A percentile compares a stretch with the other conserved stretches of the same genome.
These are phyloP conservation scores for Patella ulyssiponensis DNA, from an alignment of 2,888 invertebrate species.

Conservation along the genomic window DNA sequence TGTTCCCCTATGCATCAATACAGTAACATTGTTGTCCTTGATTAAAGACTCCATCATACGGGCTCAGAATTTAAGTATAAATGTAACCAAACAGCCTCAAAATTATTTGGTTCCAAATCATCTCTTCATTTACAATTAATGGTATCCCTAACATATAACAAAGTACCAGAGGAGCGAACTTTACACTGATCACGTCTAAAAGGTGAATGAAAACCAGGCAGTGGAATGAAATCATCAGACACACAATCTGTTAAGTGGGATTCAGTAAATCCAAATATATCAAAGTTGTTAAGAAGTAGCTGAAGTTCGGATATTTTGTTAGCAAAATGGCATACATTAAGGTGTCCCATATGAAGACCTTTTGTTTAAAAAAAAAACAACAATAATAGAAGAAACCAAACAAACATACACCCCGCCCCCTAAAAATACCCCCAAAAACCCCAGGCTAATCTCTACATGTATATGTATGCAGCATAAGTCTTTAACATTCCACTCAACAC, in stretches of 20 bases:
- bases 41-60: too few relatives aligned
- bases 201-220: background rate
- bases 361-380: background rate
- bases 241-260: background rate
- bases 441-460: too few relatives aligned
- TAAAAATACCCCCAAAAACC: too few relatives aligned
- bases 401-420: too few relatives aligned
- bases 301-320: background rate
- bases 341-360: background rate
- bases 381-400: background rate
- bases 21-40: too few relatives aligned
- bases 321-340: background rate
- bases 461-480: too few relatives aligned
- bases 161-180: background rate
- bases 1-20: too few relatives aligned
- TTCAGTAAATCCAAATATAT: background rate
- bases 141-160: background rate
- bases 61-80: too few relatives aligned
- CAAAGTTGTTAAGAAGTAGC: background rate
- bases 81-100: background rate
- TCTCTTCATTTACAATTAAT: background rate
- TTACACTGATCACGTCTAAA: background rate
- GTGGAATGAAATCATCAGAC: background rate
- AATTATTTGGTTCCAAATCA: background rate
- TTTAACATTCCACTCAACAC: too few relatives aligned